A percentile compares a stretch with the other conserved stretches of the same genome.
phyloP scores from a whole-genome alignment of 2,113 vertebrate genomes.

The Sialia sialis region DNA sequence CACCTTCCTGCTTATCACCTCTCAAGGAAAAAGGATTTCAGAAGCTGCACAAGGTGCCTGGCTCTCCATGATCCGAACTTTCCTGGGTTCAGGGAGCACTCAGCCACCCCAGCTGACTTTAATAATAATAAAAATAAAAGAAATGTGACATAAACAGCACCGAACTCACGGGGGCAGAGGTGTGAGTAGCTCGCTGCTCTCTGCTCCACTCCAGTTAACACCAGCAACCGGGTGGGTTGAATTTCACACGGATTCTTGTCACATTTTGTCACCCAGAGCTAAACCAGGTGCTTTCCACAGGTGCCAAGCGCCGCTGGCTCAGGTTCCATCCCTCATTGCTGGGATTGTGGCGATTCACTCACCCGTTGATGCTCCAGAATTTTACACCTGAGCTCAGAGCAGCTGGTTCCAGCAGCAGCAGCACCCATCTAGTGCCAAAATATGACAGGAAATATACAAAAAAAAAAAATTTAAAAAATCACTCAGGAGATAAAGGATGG shows the following conservation, averaged over 20 bases:
- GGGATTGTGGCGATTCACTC: background rate
- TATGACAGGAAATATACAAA: background rate
- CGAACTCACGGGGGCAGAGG: background rate
- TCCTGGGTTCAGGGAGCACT: background rate
- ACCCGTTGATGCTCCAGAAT: fast-evolving
- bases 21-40: background rate
- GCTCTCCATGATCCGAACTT: background rate
- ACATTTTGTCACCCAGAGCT: background rate
- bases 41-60: fast-evolving
- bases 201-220: background rate
- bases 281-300: background rate
- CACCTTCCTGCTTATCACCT: background rate
- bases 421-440: too few relatives aligned
- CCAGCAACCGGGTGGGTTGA: fast-evolving
- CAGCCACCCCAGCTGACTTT: fast-evolving
- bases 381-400: background rate
- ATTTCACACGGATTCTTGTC: background rate
- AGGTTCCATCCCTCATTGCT: background rate
- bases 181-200: background rate
- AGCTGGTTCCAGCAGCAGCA: background rate
- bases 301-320: background rate
- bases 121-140: background rate
- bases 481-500: background rate
- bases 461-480: background rate
- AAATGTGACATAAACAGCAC: background rate